These are phyloP conservation scores for Octodonta nipae DNA, from an alignment of 2,888 invertebrate species.

Conservation along the genomic window DNA sequence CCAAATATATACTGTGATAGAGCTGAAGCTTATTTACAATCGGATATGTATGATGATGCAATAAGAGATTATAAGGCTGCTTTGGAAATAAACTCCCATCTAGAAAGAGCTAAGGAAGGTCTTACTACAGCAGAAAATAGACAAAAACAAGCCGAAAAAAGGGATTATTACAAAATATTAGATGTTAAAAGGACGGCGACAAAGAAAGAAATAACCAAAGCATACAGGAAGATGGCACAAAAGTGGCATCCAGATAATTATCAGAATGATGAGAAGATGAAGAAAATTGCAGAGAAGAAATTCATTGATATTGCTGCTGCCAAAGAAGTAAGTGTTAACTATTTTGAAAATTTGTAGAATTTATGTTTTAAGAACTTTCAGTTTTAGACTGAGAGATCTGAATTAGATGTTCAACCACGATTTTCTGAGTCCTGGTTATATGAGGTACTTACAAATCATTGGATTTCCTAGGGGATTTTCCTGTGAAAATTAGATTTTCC, in stretches of 20 bases:
- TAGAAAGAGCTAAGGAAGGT: constrained; percentile 78
- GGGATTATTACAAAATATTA: constrained; percentile 96
- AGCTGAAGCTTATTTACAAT: constrained; percentile 77
- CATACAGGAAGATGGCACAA: constrained; percentile 90
- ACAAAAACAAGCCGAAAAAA: constrained; percentile 80
- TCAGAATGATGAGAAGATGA: constrained; percentile 65
- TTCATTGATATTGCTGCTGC: constrained; percentile 98
- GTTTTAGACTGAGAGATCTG: too few relatives aligned
- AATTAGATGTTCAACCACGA: too few relatives aligned
- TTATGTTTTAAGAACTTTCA: too few relatives aligned
- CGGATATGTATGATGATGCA: constrained; percentile 89
- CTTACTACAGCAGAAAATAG: constrained; percentile 75
- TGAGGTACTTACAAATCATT: too few relatives aligned
- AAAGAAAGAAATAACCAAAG: constrained; percentile 89
- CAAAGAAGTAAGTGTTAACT: constrained; percentile 76
- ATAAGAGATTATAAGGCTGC: constrained; percentile 78
- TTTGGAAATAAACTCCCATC: constrained; percentile 59
- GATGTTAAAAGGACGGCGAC: constrained; percentile 79
- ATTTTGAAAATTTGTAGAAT: too few relatives aligned
- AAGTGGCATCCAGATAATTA: constrained; percentile 99
- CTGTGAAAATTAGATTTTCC: too few relatives aligned
- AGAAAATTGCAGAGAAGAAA: constrained; percentile 89
- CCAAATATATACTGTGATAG: constrained; percentile 73
- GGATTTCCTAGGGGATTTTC: too few relatives aligned
- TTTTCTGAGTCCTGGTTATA: too few relatives aligned